These are phyloP conservation scores for Montipora cactus DNA, from an alignment of 64 coral and sea anemone genomes.

Conservation along the genomic window DNA sequence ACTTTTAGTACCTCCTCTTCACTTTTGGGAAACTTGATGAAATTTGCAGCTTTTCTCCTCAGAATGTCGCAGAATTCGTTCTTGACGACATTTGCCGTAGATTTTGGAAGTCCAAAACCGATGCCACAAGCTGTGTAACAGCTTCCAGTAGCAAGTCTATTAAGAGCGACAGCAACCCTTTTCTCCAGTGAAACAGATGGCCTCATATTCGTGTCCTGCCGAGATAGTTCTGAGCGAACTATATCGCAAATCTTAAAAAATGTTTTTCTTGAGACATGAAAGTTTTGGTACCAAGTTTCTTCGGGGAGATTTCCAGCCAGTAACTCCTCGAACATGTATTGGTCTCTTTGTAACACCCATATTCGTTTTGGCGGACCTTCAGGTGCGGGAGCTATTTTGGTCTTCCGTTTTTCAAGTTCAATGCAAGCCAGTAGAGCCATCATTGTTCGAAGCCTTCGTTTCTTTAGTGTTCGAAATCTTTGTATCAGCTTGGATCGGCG, in stretches of 20 bases:
- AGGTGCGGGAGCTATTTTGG: not conserved
- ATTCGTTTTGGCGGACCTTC: constrained; percentile 34
- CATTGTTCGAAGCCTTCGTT: constrained; percentile 43
- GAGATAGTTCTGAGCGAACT: constrained; percentile 45
- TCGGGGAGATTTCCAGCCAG: constrained; percentile 49
- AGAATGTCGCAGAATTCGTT: constrained; percentile 70
- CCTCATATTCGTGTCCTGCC: constrained; percentile 59
- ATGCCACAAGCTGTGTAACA: constrained; percentile 43
- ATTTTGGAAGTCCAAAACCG: constrained; percentile 52
- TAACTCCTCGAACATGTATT: constrained; percentile 57
- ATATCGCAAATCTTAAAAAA: constrained; percentile 65
- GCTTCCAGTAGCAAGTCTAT: constrained; percentile 53
- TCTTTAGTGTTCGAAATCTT: constrained; percentile 23
- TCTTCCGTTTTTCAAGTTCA: not conserved
- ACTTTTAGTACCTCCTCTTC: not conserved
- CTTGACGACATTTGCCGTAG: constrained; percentile 55
- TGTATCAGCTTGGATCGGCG: not conserved
- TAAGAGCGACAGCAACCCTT: constrained; percentile 51
- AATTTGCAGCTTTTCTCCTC: constrained; percentile 51
- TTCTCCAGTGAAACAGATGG: constrained; percentile 55
- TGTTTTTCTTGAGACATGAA: constrained; percentile 51
- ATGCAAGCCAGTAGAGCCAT: constrained; percentile 30
- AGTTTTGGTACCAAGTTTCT: constrained; percentile 50
- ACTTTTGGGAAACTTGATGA: constrained; percentile 36
- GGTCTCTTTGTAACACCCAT: constrained; percentile 58